A percentile compares a stretch with the other conserved stretches of the same genome.
phyloP scores from a whole-genome alignment of 2,113 vertebrate species.

The Potamarius usumacintae region DNA sequence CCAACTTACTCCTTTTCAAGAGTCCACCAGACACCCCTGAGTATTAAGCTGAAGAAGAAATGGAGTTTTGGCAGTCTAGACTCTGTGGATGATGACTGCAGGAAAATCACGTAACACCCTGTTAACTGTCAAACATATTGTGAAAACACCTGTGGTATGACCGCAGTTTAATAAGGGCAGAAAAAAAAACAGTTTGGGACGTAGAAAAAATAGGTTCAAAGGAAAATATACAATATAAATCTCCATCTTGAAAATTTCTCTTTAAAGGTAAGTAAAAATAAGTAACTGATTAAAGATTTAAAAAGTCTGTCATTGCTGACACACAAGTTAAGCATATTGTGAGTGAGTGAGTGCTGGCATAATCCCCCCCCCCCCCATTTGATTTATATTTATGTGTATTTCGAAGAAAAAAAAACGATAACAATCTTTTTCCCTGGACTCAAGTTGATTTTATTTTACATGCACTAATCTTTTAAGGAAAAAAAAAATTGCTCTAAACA shows the following conservation, averaged over 20 bases:
- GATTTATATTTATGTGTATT: background rate
- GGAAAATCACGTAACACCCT: slow-evolving; percentile 29
- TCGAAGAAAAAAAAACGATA: background rate
- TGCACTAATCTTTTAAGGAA: background rate
- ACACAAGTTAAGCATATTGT: background rate
- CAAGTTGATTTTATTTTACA: background rate
- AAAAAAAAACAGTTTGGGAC: background rate
- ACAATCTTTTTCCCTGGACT: background rate
- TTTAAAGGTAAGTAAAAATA: background rate
- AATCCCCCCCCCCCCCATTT: background rate
- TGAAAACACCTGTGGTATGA: slow-evolving; percentile 37
- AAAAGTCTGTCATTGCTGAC: background rate
- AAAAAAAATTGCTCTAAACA: background rate
- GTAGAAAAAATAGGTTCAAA: slow-evolving; percentile 2
- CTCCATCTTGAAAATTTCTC: background rate
- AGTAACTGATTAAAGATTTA: background rate
- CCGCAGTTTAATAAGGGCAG: slow-evolving; percentile 2
- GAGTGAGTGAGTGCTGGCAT: background rate
- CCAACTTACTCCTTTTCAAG: slow-evolving; percentile 12
- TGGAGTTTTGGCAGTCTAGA: slow-evolving; percentile 26
- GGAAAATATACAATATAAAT: slow-evolving; percentile 4
- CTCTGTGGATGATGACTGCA: slow-evolving; percentile 34
- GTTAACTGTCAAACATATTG: slow-evolving; percentile 22
- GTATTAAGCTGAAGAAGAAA: slow-evolving; percentile 38
- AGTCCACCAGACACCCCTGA: slow-evolving; percentile 20